A percentile compares a stretch with the other conserved stretches of the same genome.
phyloP scores from a whole-genome alignment of 2,113 vertebrate species.

The Mirza zaza region DNA sequence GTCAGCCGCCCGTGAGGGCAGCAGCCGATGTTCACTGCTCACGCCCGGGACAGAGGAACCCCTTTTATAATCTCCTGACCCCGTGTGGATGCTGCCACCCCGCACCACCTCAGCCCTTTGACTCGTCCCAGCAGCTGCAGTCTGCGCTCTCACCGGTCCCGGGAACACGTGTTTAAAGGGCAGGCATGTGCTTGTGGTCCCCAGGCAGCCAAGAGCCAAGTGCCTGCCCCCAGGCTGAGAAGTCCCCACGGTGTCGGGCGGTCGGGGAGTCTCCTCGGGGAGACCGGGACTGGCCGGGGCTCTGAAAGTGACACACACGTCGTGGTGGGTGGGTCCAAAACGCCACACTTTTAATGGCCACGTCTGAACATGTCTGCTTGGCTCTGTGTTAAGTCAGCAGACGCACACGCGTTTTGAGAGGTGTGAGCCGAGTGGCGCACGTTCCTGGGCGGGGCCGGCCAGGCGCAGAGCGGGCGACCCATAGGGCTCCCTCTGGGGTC shows the following conservation, averaged over 20 bases:
- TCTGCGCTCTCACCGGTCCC: accelerated
- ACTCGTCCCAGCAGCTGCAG: background rate
- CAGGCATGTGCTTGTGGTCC: accelerated
- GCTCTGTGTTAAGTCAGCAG: background rate
- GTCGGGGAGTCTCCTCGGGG: too few species aligned
- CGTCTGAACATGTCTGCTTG: background rate
- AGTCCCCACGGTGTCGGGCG: background rate
- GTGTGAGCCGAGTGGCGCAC: too few species aligned
- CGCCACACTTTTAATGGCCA: background rate
- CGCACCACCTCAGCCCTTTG: background rate
- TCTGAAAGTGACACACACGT: too few species aligned
- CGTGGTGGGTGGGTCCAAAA: background rate
- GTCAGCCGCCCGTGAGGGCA: too few species aligned
- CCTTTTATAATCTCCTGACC: too few species aligned
- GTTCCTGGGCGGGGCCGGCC: background rate
- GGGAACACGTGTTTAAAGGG: background rate
- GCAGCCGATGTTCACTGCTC: too few species aligned
- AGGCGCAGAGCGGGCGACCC: background rate
- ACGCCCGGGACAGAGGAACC: too few species aligned
- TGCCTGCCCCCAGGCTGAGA: background rate
- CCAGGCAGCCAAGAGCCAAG: background rate
- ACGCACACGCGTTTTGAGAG: accelerated
- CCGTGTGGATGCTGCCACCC: background rate
- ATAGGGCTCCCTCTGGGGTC: too few species aligned
- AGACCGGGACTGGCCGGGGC: accelerated